Conservation (phyloP, 2,797 vertebrate species). For the Sebastes wilsoni region DNA sequence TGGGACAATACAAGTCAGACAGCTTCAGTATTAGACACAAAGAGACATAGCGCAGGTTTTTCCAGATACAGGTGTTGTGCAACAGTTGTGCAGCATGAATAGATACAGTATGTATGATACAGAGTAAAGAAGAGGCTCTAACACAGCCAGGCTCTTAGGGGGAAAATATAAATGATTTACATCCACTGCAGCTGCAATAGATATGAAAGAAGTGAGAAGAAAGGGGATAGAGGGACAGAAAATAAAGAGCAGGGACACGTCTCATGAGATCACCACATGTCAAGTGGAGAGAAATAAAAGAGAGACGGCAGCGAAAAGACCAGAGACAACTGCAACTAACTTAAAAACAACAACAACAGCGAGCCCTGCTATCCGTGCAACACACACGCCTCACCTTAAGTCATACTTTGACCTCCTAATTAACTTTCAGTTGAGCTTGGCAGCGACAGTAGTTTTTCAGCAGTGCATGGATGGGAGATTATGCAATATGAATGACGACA, state of each 20-base stretch:
- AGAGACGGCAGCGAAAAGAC: neutral
- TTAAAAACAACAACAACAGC: neutral
- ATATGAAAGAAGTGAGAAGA: neutral
- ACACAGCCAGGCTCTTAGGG: neutral
- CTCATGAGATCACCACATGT: neutral
- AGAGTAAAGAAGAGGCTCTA: neutral
- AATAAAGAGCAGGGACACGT: neutral
- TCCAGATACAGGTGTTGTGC: neutral
- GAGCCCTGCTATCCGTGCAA: neutral
- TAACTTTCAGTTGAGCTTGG: neutral
- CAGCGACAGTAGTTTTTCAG: neutral
- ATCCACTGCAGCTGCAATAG: conserved; percentile 23
- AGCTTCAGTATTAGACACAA: neutral
- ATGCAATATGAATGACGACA: neutral
- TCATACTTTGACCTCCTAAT: neutral
- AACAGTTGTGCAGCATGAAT: neutral
- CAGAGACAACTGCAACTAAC: neutral
- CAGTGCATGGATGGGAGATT: neutral
- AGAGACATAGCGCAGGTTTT: neutral
- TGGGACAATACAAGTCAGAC: neutral
- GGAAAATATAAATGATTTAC: conserved; percentile 44
- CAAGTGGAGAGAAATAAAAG: neutral
- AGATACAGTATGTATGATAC: neutral
- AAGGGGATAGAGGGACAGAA: neutral
- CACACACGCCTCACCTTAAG: neutral